Conservation (phyloP, 2,888 invertebrate species). For the Phlogophora meticulosa region DNA sequence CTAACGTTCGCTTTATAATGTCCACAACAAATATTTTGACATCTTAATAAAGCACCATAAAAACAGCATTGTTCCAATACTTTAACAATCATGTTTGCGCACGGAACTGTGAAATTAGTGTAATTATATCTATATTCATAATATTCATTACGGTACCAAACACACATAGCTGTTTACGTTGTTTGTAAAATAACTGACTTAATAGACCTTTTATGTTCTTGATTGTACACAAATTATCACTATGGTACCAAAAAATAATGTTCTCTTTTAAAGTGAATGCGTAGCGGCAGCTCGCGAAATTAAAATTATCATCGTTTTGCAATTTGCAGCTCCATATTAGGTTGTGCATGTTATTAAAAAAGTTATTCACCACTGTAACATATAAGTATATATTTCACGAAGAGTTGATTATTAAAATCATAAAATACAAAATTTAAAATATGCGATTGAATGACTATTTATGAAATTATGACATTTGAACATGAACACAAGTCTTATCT, state of each 20-base stretch:
- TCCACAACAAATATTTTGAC: conserved; percentile 37
- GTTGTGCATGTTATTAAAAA: no score
- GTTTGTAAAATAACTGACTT: conserved; percentile 11
- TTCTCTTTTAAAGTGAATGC: background rate
- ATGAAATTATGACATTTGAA: no score
- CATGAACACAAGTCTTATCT: no score
- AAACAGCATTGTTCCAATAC: conserved; percentile 28
- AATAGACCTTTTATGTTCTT: conserved; percentile 6
- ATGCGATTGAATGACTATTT: no score
- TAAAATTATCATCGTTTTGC: no score
- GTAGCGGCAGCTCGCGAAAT: no score
- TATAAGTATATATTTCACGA: no score
- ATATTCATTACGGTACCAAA: conserved; percentile 29
- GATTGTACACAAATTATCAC: background rate
- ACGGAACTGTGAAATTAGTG: conserved; percentile 42
- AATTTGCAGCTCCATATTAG: no score
- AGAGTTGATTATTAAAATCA: no score
- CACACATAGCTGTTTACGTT: background rate
- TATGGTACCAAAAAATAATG: background rate
- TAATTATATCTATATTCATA: conserved; percentile 45
- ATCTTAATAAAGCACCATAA: conserved; percentile 16
- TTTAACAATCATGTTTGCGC: conserved; percentile 24
- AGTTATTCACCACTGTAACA: no score
- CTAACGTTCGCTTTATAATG: conserved; percentile 1
- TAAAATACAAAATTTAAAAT: no score